Percentiles rank a stretch among this genome's conserved stretches.
Conservation (phyloP, 2,113 vertebrate species). For the Chaetodon auriga region DNA sequence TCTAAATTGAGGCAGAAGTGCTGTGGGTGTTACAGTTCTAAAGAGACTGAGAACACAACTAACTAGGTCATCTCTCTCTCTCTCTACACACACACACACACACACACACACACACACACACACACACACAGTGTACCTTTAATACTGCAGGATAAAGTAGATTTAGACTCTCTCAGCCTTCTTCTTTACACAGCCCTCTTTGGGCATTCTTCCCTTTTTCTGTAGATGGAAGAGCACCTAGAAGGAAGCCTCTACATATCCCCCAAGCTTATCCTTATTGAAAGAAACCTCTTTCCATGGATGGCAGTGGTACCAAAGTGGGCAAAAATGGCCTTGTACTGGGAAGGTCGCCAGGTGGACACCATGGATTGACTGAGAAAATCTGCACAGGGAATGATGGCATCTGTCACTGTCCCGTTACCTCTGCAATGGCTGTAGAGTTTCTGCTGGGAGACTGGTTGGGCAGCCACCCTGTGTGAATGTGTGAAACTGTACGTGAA, state of each 20-base stretch:
- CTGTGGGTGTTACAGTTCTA: constrained; percentile 64
- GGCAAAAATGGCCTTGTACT: constrained; percentile 36
- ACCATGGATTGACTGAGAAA: constrained; percentile 23
- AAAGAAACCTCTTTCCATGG: constrained; percentile 31
- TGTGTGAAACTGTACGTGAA: background rate
- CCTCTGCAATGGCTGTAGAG: constrained; percentile 36
- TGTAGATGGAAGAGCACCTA: constrained; percentile 26
- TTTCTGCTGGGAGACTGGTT: constrained; percentile 31
- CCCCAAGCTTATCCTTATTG: constrained; percentile 32
- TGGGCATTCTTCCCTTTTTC: constrained; percentile 15
- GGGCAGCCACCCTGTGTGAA: constrained; percentile 12
- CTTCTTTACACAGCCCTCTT: constrained; percentile 38
- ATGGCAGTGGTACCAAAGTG: constrained; percentile 41
- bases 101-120: constrained; percentile 18
- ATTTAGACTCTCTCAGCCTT: constrained; percentile 55
- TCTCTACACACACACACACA: constrained; percentile 39
- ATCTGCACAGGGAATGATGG: constrained; percentile 24
- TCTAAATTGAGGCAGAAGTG: constrained; percentile 55
- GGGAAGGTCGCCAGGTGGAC: constrained; percentile 59
- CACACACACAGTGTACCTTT: constrained; percentile 44
- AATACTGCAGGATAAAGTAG: constrained; percentile 66
- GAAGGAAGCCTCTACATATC: constrained; percentile 47
- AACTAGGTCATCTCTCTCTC: constrained; percentile 68
- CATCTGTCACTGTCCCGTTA: constrained; percentile 48
- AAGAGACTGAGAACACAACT: constrained; percentile 63